Percentiles rank a stretch among this genome's conserved stretches.
Evolutionary conservation across 1,140 invertebrate genomes (phyloP).

Genomic region (Doryteuthis pealeii): DNA sequence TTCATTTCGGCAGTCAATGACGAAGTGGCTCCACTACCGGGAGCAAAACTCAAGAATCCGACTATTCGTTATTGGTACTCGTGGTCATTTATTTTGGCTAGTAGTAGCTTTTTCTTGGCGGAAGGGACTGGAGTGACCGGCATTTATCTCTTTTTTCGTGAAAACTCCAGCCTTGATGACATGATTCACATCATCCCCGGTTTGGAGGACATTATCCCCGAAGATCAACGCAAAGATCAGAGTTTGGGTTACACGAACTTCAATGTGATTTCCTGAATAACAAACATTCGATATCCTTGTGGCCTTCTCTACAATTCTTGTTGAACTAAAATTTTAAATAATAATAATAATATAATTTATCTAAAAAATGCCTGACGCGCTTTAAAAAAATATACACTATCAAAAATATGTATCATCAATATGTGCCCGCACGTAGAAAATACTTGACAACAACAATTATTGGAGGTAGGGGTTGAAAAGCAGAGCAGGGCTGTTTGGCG

Average conservation of each 20-base stretch:
- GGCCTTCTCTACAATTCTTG: too few species aligned
- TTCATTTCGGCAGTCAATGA: conserved; percentile 32
- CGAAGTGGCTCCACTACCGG: conserved; percentile 16
- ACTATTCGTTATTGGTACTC: not conserved
- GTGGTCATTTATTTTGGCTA: not conserved
- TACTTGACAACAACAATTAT: too few species aligned
- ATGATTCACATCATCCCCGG: conserved; percentile 7
- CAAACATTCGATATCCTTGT: too few species aligned
- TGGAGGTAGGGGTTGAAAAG: too few species aligned
- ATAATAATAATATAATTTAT: too few species aligned
- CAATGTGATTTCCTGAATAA: not conserved
- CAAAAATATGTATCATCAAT: too few species aligned
- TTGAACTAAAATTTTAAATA: too few species aligned
- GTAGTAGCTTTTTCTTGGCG: not conserved
- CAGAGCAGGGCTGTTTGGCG: too few species aligned
- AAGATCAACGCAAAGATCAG: not conserved
- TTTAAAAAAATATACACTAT: too few species aligned
- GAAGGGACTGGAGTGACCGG: not conserved
- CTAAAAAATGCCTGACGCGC: too few species aligned
- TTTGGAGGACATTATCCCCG: not conserved
- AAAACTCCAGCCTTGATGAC: conserved; percentile 7
- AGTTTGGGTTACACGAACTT: conserved; percentile 7
- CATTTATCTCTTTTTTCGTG: not conserved
- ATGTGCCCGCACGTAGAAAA: too few species aligned
- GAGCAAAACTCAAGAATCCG: not conserved